Base-by-base conservation (phyloP, 2,888 invertebrate genomes). In the Campaea margaritaria region DNA sequence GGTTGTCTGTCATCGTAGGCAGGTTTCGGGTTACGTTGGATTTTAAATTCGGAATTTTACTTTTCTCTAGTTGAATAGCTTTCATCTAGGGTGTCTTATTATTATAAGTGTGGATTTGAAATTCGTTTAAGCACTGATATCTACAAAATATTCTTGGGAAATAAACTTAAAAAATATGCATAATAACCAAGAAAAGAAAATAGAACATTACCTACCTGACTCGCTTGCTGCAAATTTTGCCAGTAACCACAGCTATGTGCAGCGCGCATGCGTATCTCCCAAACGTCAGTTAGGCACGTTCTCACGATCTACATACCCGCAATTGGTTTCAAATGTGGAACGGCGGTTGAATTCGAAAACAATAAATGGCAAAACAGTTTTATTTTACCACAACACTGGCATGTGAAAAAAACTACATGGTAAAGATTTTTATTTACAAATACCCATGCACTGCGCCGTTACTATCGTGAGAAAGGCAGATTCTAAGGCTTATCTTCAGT, bases 1-100 rank as follows among this genome's bases (percentile, higher is more conserved):
- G 85, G 78, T 81, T 75, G 79, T 75, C 84, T 83, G 87, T 87
- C 89, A 78, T 74, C 85, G 64, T 67, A 62, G 54, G 21, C 46
- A 71, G 65, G 82, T 78, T 69, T 90, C 73, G 65, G 61, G 72
- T 89, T 86, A 72, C 86, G 68, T 74, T 72, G 71, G 75, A 79
- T 76, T 80, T 82, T 77, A 2, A 75, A 77, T 78, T 77, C 72
- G 63, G 72, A 73, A 76, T 64, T 44, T 43, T 51, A 63, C 64
- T 62, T 55, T 65, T 67, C 63, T 68, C 70, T 78, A 75, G 74
- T 78, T 75, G 76, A 75, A 52, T 67, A 70, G 68, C 73, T 74
- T 78, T 79, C 75, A 78, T 79, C n/a, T n/a, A n/a, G n/a, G n/a
- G n/a, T n/a, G n/a, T n/a, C n/a, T n/a, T n/a, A n/a, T n/a, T n/a